Percentiles rank a stretch among this genome's conserved stretches.
Evolutionary conservation across 2,113 vertebrate genomes (phyloP).

Genomic region (Verasper variegatus): DNA sequence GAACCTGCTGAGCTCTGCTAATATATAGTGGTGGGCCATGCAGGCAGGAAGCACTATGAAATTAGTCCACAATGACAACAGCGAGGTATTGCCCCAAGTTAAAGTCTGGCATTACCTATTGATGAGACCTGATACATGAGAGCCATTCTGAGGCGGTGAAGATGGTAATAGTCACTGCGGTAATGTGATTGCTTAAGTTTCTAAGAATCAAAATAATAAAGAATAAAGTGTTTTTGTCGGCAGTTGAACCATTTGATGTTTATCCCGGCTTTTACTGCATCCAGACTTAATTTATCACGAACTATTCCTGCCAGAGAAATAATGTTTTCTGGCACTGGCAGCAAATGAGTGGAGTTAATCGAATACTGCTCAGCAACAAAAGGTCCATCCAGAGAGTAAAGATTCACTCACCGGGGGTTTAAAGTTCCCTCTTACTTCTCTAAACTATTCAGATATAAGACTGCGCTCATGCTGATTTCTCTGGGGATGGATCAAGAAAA

Average conservation of each 20-base stretch:
- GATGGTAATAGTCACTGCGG: conserved; percentile 1
- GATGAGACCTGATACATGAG: conserved; percentile 33
- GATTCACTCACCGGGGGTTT: conserved; percentile 5
- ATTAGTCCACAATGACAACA: conserved; percentile 34
- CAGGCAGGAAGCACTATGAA: conserved; percentile 27
- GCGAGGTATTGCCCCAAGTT: conserved; percentile 18
- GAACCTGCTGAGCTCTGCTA: conserved; percentile 59
- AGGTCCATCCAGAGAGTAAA: conserved; percentile 16
- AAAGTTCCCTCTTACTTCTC: conserved; percentile 34
- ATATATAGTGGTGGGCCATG: conserved; percentile 13
- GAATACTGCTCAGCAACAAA: conserved; percentile 19
- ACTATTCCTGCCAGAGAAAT: conserved; percentile 32
- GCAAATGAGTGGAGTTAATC: conserved; percentile 48
- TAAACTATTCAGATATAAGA: conserved; percentile 44
- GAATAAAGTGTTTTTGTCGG: conserved; percentile 8
- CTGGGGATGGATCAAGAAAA: conserved; percentile 24
- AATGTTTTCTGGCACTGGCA: conserved; percentile 40
- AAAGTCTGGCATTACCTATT: conserved; percentile 30
- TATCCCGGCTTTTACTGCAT: conserved; percentile 47
- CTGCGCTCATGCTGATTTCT: conserved; percentile 38
- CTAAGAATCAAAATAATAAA: conserved; percentile 13
- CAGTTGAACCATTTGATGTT: conserved; percentile 38
- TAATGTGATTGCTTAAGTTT: background rate
- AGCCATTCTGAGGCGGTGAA: conserved; percentile 17
- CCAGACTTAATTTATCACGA: conserved; percentile 20